A percentile compares a stretch with the other conserved stretches of the same genome.
These are phyloP conservation scores for Amiota mariae DNA, from an alignment of 2,888 invertebrate species.

Conservation along the genomic window DNA sequence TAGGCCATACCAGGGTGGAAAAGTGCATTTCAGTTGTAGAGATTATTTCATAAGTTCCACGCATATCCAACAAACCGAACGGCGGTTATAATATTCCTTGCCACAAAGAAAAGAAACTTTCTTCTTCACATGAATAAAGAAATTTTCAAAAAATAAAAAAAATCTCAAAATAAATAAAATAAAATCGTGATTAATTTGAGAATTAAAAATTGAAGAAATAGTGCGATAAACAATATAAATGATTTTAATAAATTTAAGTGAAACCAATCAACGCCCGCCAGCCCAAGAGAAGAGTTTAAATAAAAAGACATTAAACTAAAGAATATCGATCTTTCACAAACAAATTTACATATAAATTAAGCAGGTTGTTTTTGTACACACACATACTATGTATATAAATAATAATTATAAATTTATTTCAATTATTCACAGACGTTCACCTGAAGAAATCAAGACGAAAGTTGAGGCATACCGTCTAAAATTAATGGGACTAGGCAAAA, in stretches of 20 bases:
- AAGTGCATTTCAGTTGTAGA: slow-evolving; percentile 68
- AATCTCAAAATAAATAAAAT: background rate
- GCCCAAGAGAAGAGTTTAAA: background rate
- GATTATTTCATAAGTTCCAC: slow-evolving; percentile 58
- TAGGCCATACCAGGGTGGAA: slow-evolving; percentile 50
- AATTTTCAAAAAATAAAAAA: slow-evolving; percentile 23
- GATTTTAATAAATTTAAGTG: background rate
- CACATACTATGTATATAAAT: background rate
- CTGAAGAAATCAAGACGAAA: slow-evolving; percentile 89
- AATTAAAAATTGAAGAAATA: background rate
- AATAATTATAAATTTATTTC: background rate
- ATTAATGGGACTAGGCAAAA: slow-evolving; percentile 80
- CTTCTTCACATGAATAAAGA: background rate
- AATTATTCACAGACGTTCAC: slow-evolving; percentile 81
- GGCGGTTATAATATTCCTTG: too few species aligned
- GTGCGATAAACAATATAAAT: background rate
- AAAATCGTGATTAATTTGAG: background rate
- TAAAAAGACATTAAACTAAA: background rate
- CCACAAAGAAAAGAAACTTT: too few species aligned
- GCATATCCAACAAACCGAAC: slow-evolving; percentile 45
- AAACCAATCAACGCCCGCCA: background rate
- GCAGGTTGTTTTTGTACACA: too few species aligned
- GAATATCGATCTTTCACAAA: slow-evolving; percentile 43
- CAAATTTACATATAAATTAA: background rate
- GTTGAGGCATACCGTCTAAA: slow-evolving; percentile 91